These are phyloP conservation scores for Lutjanus erythropterus DNA, from an alignment of 2,113 vertebrate species.

Conservation along the genomic window DNA sequence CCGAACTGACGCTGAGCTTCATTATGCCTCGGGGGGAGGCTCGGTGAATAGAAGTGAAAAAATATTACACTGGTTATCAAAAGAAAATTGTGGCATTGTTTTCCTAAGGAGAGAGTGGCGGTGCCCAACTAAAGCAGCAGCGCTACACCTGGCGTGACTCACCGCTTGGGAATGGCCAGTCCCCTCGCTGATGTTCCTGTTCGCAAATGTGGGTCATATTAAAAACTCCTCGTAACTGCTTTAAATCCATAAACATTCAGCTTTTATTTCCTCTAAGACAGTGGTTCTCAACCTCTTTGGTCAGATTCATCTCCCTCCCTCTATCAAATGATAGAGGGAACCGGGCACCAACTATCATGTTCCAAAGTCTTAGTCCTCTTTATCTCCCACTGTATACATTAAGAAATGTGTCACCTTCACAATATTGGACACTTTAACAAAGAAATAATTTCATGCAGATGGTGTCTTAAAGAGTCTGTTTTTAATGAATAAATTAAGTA, in stretches of 20 bases:
- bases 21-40: too few relatives aligned
- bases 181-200: too few relatives aligned
- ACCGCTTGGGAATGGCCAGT: too few relatives aligned
- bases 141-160: too few relatives aligned
- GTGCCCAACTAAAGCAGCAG: too few relatives aligned
- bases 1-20: too few relatives aligned
- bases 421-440: not conserved
- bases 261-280: not conserved
- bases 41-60: too few relatives aligned
- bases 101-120: too few relatives aligned
- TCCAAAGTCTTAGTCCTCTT: not conserved
- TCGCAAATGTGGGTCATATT: too few relatives aligned
- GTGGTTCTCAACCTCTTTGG: not conserved
- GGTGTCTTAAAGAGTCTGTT: constrained; percentile 2
- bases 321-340: not conserved
- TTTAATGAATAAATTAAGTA: constrained; percentile 53
- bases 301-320: not conserved
- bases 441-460: not conserved
- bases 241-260: not conserved
- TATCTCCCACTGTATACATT: not conserved
- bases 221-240: too few relatives aligned
- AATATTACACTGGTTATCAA: too few relatives aligned
- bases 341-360: not conserved
- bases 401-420: constrained; percentile 15
- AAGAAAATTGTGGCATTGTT: too few relatives aligned